Base-by-base conservation (phyloP, 1,140 invertebrate species). In the Pinna nobilis region DNA sequence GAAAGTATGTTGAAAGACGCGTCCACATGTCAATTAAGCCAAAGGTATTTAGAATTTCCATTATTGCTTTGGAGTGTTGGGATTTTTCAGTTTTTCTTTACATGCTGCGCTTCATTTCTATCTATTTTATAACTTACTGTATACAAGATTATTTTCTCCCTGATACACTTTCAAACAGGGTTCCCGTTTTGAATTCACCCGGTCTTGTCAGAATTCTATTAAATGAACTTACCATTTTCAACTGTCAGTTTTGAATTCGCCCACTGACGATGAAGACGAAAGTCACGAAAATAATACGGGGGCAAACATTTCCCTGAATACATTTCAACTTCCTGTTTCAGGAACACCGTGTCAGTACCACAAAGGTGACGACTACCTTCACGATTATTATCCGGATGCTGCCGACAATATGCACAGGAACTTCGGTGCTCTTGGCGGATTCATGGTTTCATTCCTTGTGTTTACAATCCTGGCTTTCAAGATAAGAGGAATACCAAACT, bases 381-480 rank as follows among this genome's bases (percentile, higher is more conserved):
- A 71, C 11, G 49, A 77, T 23, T 78, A 74, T 53, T 86, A 84
- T 44, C 83, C 82, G 1, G 78, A 79, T 13, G 83, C 84, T 6
- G 60, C 79, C 23, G 80, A 80, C 30, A 70, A 84, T 47, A 77
- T 84, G 69, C 51, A 63, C 2, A 67, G 82, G 28, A 84, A 86
- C 69, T 84, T 84, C 59, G 71, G 77, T 51, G 70, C 82, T 3
- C 53, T 86, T 11, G 77, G 73, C 4, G 77, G 74, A 0, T 83
- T 84, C 28, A 79, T 75, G 1, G 64, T 78, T 0, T 83, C 78
- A 0, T 71, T 78, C 15, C 60, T 81, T 15, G 51, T 84, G 1
- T 72, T 84, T 28, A 78, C 83, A 15, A 76, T 83, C 1, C 35
- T 82, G 15, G 66, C 76, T 4, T 84, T 82, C 55, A 86, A 84